phyloP scores from a whole-genome alignment of 92 coral and sea anemone species.

The Porites evermanni region DNA sequence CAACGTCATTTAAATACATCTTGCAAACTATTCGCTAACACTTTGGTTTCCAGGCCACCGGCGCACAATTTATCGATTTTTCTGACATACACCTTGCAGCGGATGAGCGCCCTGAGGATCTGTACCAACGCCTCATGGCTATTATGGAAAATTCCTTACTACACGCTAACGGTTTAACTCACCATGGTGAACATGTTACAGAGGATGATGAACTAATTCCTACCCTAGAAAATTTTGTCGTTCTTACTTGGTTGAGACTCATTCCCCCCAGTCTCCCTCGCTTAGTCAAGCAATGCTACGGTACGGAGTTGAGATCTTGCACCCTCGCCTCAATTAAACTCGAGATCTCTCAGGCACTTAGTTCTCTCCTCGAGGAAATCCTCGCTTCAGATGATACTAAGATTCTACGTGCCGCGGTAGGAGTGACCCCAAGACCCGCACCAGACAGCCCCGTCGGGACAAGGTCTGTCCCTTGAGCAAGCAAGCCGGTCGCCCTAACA shows the following conservation, averaged over 20 bases:
- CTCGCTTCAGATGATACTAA: conserved; percentile 63
- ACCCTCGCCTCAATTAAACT: conserved; percentile 69
- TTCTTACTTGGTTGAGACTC: conserved; percentile 64
- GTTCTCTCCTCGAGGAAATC: conserved; percentile 39
- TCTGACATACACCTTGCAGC: conserved; percentile 61
- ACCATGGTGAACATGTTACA: conserved; percentile 61
- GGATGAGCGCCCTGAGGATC: conserved; percentile 83
- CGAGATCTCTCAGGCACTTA: conserved; percentile 69
- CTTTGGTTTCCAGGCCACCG: conserved; percentile 77
- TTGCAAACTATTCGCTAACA: conserved; percentile 72
- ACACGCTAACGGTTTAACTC: conserved; percentile 57
- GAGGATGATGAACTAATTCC: conserved; percentile 81
- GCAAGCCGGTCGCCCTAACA: no score
- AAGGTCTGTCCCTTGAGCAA: no score
- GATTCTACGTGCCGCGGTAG: conserved; percentile 60
- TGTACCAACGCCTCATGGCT: conserved; percentile 72
- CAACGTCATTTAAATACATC: conserved; percentile 65
- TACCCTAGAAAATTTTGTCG: conserved; percentile 65
- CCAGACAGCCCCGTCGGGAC: conserved; percentile 22
- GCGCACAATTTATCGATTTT: conserved; percentile 69
- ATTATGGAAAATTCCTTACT: conserved; percentile 71
- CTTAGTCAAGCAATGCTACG: conserved; percentile 72
- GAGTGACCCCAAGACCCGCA: no score
- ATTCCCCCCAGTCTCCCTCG: conserved; percentile 64
- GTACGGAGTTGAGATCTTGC: conserved; percentile 71